Evolutionary conservation across 1,140 invertebrate species (phyloP).

Genomic region (Tetragonula clypearis): DNA sequence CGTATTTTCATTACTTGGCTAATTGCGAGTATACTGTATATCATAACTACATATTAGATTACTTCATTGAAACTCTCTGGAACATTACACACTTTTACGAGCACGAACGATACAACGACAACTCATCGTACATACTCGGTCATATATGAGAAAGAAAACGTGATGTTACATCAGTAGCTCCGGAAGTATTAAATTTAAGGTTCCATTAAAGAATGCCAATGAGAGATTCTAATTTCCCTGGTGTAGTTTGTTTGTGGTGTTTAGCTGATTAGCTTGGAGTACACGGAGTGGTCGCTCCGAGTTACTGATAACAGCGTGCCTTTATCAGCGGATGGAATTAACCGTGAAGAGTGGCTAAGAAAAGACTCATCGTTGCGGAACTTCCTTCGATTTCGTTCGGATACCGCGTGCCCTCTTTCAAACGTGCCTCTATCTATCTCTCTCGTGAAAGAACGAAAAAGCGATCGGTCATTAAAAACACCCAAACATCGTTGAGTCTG

Average conservation of each 20-base stretch:
- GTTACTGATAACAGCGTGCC: constrained; percentile 20
- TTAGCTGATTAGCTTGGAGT: constrained; percentile 19
- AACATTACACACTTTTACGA: not conserved
- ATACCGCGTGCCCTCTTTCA: constrained; percentile 3
- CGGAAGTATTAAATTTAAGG: not conserved
- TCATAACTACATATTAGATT: not conserved
- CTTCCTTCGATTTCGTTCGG: constrained; percentile 21
- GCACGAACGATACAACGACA: not conserved
- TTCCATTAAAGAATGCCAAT: not conserved
- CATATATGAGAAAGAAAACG: not conserved
- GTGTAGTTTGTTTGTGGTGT: not conserved
- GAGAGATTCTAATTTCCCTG: not conserved
- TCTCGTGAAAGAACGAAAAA: not conserved
- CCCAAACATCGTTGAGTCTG: too few species aligned
- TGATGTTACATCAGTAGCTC: too few species aligned
- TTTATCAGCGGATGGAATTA: constrained; percentile 46
- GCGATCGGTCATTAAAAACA: not conserved
- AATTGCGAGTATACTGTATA: not conserved
- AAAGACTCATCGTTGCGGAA: constrained; percentile 20
- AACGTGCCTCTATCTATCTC: constrained; percentile 3
- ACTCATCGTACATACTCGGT: not conserved
- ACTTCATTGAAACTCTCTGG: too few species aligned
- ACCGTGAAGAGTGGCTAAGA: constrained; percentile 32
- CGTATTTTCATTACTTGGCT: too few species aligned
- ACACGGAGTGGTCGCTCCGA: not conserved